Base-by-base conservation (phyloP, 1,140 invertebrate genomes). In the Panulirus ornatus region DNA sequence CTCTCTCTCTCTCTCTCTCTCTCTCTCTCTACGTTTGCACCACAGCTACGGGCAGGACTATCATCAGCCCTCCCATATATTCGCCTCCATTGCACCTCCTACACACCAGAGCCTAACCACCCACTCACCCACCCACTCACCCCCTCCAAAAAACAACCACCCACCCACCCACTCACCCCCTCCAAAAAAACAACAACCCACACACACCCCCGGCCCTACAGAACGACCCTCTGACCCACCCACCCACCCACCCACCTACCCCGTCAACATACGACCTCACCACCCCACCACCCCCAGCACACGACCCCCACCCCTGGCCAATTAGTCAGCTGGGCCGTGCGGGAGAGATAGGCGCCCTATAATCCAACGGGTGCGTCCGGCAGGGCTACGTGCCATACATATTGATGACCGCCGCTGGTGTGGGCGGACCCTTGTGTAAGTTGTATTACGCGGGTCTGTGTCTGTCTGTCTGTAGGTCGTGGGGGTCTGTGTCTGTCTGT, bases 271-370 rank as follows among this genome's bases (percentile, higher is more conserved):
- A 27, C 22, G 11, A 22, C 9, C 58, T 27, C 58, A 66, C n/a
- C n/a, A 27, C 58, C 51, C 51, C 51, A 3, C 16, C 51, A 14
- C 51, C 16, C 16, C 51, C 9, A 16, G 1, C 16, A 3, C 6
- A 3, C 1, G 11, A 2, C 51, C 51, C n/a, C 58, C 58, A 2
- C 58, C 58, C 58, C 58, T 66, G 3, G 22, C 58, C 58, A 66
- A 66, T 66, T 66, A 66, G 58, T 66, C 58, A 66, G 58, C 58
- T 66, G 58, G 58, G 58, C 22, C 58, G 58, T 66, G 14, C 58
- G 58, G 58, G n/a, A 27, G 58, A 66, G 58, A 66, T 66, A 66
- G n/a, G 58, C 30, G 11, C 54, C 22, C 54, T 58, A 14, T 58
- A 58, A 58, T 58, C 54, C 54, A 22, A 6, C 58, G 0, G 58